phyloP scores from a whole-genome alignment of 2,888 invertebrate genomes.

The Chorisops tibialis region DNA sequence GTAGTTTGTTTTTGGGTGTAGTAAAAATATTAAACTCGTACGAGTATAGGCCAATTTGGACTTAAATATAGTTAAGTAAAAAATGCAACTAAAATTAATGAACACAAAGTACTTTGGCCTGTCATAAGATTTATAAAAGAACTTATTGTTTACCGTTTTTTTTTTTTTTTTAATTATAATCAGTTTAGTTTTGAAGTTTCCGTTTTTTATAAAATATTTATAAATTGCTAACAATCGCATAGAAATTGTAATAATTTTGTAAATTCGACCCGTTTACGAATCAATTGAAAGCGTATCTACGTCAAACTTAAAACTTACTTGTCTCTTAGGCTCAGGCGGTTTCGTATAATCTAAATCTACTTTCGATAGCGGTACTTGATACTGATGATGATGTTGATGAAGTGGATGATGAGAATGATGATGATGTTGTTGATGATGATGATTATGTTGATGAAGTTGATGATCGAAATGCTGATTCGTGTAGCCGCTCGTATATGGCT shows the following conservation, averaged over 20 bases:
- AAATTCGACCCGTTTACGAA: slow-evolving; percentile 43
- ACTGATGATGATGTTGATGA: slow-evolving; percentile 39
- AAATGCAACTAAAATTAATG: too few relatives aligned
- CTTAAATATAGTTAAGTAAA: too few relatives aligned
- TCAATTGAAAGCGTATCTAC: slow-evolving; percentile 54
- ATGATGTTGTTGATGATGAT: slow-evolving; percentile 37
- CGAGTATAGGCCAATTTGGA: too few relatives aligned
- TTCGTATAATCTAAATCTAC: slow-evolving; percentile 54
- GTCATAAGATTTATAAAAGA: too few relatives aligned
- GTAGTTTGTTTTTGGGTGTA: too few relatives aligned
- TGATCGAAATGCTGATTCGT: slow-evolving; percentile 39
- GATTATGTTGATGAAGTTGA: slow-evolving; percentile 37
- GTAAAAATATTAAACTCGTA: too few relatives aligned
- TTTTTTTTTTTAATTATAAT: too few relatives aligned
- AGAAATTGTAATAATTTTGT: neutral
- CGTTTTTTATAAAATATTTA: too few relatives aligned
- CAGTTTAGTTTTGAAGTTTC: too few relatives aligned
- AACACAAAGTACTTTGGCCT: too few relatives aligned
- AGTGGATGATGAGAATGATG: slow-evolving; percentile 39
- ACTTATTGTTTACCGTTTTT: too few relatives aligned
- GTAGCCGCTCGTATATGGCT: slow-evolving; percentile 44
- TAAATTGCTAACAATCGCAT: too few relatives aligned
- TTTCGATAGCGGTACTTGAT: slow-evolving; percentile 49
- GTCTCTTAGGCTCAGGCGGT: slow-evolving; percentile 52
- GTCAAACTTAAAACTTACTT: slow-evolving; percentile 56